These are phyloP conservation scores for Vulpes ferrilata DNA, from an alignment of 2,113 vertebrate species.

Conservation along the genomic window DNA sequence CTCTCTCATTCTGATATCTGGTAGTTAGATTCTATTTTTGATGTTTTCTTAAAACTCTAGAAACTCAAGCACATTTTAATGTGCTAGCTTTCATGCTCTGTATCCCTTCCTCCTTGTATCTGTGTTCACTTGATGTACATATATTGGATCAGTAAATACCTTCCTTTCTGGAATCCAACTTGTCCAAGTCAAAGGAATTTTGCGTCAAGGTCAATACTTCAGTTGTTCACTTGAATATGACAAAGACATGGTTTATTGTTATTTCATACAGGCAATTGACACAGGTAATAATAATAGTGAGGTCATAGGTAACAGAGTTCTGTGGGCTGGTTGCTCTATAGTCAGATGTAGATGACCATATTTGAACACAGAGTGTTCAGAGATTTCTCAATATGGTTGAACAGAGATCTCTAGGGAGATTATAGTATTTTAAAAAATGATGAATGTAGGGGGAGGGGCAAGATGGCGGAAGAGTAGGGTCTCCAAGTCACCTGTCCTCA, in stretches of 20 bases:
- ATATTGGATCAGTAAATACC: not conserved
- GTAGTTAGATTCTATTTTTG: no score
- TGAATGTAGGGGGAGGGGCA: not conserved
- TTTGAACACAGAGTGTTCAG: not conserved
- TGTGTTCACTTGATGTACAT: not conserved
- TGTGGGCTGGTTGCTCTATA: not conserved
- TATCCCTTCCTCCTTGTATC: not conserved
- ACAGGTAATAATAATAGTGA: not conserved
- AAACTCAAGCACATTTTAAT: not conserved
- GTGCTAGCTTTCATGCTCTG: not conserved
- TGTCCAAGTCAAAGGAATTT: not conserved
- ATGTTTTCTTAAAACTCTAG: no score
- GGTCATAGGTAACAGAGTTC: not conserved
- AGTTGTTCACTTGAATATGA: not conserved
- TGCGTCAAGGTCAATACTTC: not conserved
- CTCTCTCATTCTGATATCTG: no score
- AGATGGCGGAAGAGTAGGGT: no score
- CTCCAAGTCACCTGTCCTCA: no score
- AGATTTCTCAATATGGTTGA: not conserved
- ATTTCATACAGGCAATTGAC: not conserved
- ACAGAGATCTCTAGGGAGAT: not conserved
- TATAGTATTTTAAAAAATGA: not conserved
- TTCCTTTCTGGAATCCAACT: not conserved
- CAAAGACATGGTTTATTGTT: not conserved
- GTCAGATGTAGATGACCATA: not conserved